Percentiles rank a stretch among this genome's conserved stretches.
These are phyloP conservation scores for Eupeodes latifasciatus DNA, from an alignment of 2,888 invertebrate species.

Conservation along the genomic window DNA sequence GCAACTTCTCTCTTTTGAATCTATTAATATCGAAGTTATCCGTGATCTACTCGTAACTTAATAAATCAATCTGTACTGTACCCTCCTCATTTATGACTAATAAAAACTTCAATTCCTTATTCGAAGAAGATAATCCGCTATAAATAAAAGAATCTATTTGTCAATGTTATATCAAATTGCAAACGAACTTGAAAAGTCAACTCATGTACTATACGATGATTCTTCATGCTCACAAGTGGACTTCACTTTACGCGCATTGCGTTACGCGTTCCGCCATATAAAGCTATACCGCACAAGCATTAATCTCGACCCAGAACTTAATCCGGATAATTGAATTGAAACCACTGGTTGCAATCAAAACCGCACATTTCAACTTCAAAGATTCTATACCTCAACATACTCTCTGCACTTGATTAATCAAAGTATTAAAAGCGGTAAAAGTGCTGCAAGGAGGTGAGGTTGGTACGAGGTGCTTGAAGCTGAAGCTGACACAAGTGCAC, in stretches of 20 bases:
- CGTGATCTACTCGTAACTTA: not conserved
- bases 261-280: not conserved
- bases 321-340: constrained; percentile 70
- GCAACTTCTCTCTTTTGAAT: not conserved
- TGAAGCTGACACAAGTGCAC: not conserved
- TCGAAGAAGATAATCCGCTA: constrained; percentile 35
- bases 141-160: constrained; percentile 28
- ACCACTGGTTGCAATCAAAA: constrained; percentile 57
- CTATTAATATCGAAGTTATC: constrained; percentile 4
- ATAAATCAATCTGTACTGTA: not conserved
- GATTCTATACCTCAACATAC: constrained; percentile 24
- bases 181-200: constrained; percentile 49
- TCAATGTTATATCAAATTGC: constrained; percentile 37
- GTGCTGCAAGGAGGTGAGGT: constrained; percentile 12
- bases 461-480: too few relatives aligned
- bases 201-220: constrained; percentile 7
- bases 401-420: constrained; percentile 62
- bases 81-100: constrained; percentile 23
- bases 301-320: constrained; percentile 67
- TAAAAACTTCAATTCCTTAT: constrained; percentile 5
- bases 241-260: not conserved
- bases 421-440: constrained; percentile 24
- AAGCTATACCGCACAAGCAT: constrained; percentile 25
- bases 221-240: not conserved
- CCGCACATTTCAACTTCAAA: constrained; percentile 8